Conservation (phyloP, 2,797 vertebrate genomes). For the Tapera naevia region DNA sequence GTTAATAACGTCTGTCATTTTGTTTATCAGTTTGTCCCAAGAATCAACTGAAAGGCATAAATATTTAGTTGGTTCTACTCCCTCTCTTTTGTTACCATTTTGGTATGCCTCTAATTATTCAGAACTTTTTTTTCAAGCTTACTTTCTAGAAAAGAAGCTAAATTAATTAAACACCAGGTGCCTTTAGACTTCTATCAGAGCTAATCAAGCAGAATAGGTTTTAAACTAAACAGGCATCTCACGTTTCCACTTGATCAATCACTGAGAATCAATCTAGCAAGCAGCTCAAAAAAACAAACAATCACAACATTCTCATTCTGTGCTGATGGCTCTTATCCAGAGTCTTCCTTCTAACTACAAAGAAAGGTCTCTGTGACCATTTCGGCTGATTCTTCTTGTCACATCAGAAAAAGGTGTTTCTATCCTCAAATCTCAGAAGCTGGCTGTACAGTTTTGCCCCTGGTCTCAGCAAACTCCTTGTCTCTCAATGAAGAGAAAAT, state of each 20-base stretch:
- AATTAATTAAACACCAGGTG: constrained; percentile 12
- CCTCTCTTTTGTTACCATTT: background rate
- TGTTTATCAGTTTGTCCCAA: background rate
- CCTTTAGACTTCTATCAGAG: background rate
- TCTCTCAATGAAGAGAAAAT: background rate
- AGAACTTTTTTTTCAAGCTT: background rate
- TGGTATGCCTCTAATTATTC: background rate
- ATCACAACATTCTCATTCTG: background rate
- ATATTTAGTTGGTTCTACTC: constrained; percentile 20
- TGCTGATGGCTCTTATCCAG: background rate
- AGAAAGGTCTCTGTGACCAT: background rate
- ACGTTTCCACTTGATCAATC: background rate
- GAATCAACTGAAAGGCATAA: background rate
- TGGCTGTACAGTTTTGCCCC: background rate
- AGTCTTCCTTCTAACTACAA: background rate
- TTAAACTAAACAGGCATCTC: constrained; percentile 9
- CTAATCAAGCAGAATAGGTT: constrained; percentile 51
- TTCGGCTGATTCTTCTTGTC: background rate
- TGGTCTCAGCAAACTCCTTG: background rate
- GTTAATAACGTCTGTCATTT: background rate
- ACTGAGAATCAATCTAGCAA: background rate
- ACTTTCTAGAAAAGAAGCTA: background rate
- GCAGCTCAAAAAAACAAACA: background rate
- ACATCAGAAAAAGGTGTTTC: background rate
- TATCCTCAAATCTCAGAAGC: background rate